These are phyloP conservation scores for Hydrocynus forskahlii DNA, from an alignment of 2,797 vertebrate species.

Conservation along the genomic window DNA sequence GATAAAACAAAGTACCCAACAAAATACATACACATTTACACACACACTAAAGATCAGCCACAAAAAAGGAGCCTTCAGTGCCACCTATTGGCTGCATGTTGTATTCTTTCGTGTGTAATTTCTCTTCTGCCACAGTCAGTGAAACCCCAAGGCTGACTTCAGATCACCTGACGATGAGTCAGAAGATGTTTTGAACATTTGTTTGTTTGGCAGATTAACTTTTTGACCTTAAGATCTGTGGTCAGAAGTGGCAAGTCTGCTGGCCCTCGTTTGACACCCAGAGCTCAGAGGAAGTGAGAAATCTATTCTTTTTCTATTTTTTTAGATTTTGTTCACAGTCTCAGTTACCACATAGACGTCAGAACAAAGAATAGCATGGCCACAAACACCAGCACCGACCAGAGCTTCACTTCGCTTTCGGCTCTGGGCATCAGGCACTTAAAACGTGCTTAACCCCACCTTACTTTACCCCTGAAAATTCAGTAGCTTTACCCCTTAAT, in stretches of 20 bases:
- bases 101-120: neutral
- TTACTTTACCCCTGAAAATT: too few relatives aligned
- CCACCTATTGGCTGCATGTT: conserved; percentile 37
- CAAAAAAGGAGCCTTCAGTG: conserved; percentile 22
- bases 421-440: neutral
- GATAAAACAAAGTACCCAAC: too few relatives aligned
- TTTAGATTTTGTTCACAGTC: neutral
- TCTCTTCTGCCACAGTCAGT: neutral
- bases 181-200: conserved; percentile 8
- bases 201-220: neutral
- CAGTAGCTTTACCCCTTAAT: too few relatives aligned
- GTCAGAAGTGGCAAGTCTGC: neutral
- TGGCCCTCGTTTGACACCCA: neutral
- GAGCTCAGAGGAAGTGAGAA: neutral
- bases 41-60: neutral
- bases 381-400: neutral
- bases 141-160: neutral
- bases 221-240: neutral
- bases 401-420: neutral
- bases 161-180: neutral
- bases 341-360: neutral
- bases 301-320: neutral
- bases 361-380: neutral
- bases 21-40: neutral
- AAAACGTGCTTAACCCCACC: too few relatives aligned